Evolutionary conservation across 1,140 invertebrate genomes (phyloP).

Genomic region (Drosophila mojavensis): DNA sequence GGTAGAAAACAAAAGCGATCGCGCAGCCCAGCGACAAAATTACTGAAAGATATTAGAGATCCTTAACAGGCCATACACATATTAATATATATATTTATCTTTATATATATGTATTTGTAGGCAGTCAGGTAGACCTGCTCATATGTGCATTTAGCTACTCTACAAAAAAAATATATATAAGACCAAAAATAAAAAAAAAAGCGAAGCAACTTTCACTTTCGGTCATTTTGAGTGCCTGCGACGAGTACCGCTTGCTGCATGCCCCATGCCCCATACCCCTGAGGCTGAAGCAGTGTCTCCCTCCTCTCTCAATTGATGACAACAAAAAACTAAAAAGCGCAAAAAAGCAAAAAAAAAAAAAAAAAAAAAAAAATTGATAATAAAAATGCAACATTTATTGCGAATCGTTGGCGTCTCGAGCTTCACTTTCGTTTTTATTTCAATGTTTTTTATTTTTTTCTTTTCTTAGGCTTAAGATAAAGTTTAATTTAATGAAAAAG

Average conservation of each 20-base stretch:
- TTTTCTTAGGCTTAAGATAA: slow-evolving; percentile 51
- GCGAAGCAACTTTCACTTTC: slow-evolving; percentile 79
- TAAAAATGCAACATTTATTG: slow-evolving; percentile 80
- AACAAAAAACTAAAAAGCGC: slow-evolving; percentile 28
- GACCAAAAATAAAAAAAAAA: neutral
- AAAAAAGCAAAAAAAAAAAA: slow-evolving; percentile 33
- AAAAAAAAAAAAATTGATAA: slow-evolving; percentile 62
- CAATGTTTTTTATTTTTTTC: neutral
- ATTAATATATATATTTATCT: slow-evolving; percentile 4
- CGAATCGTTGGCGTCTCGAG: slow-evolving; percentile 28
- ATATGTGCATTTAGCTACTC: slow-evolving; percentile 25
- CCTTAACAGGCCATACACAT: slow-evolving; percentile 33
- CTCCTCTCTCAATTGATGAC: slow-evolving; percentile 28
- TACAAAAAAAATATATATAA: slow-evolving; percentile 26
- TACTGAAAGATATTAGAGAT: slow-evolving; percentile 54
- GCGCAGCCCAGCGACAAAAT: slow-evolving; percentile 42
- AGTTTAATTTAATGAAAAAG: slow-evolving; percentile 47
- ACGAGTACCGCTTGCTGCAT: slow-evolving; percentile 22
- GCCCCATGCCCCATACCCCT: neutral
- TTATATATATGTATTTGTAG: neutral
- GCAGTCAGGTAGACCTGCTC: slow-evolving; percentile 1
- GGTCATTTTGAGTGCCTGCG: slow-evolving; percentile 30
- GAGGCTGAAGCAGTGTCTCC: neutral
- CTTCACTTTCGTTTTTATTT: slow-evolving; percentile 64
- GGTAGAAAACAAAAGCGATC: slow-evolving; percentile 22